These are phyloP conservation scores for Ophion ellenae DNA, from an alignment of 2,888 invertebrate species.

Conservation along the genomic window DNA sequence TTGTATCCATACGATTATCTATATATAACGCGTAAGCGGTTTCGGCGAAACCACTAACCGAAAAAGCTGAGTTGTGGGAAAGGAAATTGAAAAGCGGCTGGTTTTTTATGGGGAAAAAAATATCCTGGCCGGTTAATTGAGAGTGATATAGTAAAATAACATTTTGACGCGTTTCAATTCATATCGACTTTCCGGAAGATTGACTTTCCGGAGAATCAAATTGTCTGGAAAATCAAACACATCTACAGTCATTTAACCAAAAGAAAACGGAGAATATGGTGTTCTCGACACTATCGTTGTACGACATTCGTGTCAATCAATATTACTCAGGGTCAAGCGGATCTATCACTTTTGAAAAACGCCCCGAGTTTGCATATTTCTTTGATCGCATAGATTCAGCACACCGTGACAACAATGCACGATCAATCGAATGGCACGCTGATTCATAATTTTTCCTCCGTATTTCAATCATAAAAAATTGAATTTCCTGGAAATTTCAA, in stretches of 20 bases:
- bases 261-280: not conserved
- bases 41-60: slow-evolving; percentile 32
- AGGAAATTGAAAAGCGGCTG: not conserved
- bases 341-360: not conserved
- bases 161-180: not conserved
- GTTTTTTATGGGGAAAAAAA: not conserved
- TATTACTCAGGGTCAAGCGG: not conserved
- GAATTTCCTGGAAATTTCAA: not conserved
- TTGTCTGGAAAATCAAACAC: not conserved
- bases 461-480: not conserved
- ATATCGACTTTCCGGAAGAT: not conserved
- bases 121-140: not conserved
- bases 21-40: slow-evolving; percentile 45
- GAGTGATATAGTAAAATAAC: not conserved
- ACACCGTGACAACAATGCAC: not conserved
- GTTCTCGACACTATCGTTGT: not conserved
- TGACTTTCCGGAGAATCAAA: not conserved
- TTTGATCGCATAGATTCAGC: not conserved
- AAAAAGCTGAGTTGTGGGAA: slow-evolving; percentile 3
- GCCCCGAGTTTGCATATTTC: not conserved
- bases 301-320: not conserved
- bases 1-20: slow-evolving; percentile 6
- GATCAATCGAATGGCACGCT: not conserved
- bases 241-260: not conserved
- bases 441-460: not conserved